Base-by-base conservation (phyloP, 2,113 vertebrate genomes). In the Vicugna pacos region DNA sequence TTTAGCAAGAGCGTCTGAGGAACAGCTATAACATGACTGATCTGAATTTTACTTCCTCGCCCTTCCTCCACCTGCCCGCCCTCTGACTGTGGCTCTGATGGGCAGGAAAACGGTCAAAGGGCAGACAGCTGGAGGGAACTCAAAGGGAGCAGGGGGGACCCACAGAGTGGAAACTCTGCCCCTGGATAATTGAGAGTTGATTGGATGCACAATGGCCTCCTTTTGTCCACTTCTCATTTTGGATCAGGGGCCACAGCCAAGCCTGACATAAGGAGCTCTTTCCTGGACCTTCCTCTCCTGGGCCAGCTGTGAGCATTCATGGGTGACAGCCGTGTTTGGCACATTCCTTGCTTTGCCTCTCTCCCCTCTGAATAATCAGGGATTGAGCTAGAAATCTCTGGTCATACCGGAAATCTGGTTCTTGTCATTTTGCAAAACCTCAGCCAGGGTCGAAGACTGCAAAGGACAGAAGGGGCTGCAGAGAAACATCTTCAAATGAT, bases 41-140 rank as follows among this genome's bases (percentile, higher is more conserved):
- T 96, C 77, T 97, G 95, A 96, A 70, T 96, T 97, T 96, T 91
- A 76, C 97, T 91, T 94, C 84, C 94, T 81, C 22, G 13, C 84
- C 93, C 93, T 87, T 70, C 91, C 83, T 94, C 96, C 97, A 95
- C 96, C 97, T 97, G 95, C 95, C 95, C 94, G 96, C 85, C 84
- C 97, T 94, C 94, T 60, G 73, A 96, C 94, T 89, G 62, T 20
- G 89, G 77, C 93, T 96, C 95, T 97, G 93, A 97, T 86, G 77
- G 95, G 97, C 91, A 72, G 95, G 89, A 83, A 76, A 32, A 19
- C 0, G 93, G 97, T 98, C 98, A 98, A 97, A 98, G 98, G 97
- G 97, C 97, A 98, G 98, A 97, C 97, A 97, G 98, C 97, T 97
- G 97, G 96, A 96, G 96, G 93, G 94, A 93, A 91, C 93, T 97